These are phyloP conservation scores for Meloidogyne exigua DNA, from an alignment of 1,140 invertebrate genomes.

Conservation along the genomic window DNA sequence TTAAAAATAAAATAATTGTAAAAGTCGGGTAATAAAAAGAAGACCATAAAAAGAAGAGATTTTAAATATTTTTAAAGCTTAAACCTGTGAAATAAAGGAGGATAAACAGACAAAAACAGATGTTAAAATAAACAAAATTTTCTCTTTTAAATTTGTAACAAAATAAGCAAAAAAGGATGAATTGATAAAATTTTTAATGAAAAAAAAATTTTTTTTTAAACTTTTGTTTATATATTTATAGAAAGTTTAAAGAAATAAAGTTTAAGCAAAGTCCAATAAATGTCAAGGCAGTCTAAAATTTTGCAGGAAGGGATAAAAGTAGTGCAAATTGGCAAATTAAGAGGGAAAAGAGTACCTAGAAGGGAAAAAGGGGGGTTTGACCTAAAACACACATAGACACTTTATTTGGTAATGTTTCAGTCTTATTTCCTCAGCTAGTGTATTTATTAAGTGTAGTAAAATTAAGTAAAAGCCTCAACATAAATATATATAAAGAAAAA, in stretches of 20 bases:
- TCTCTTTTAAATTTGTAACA: neutral
- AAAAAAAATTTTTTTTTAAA: too few relatives aligned
- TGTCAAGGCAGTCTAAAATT: neutral
- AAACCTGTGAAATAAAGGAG: neutral
- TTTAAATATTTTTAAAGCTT: neutral
- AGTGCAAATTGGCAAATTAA: slow-evolving; percentile 5
- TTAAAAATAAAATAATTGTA: neutral
- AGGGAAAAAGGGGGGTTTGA: too few relatives aligned
- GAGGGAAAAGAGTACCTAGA: neutral
- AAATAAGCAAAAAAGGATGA: too few relatives aligned
- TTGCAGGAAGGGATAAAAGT: neutral
- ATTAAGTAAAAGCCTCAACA: neutral
- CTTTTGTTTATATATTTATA: too few relatives aligned
- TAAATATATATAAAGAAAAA: neutral
- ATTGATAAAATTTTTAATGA: too few relatives aligned
- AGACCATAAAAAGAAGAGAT: neutral
- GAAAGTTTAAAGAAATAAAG: neutral
- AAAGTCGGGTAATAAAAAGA: neutral
- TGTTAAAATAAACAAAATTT: neutral
- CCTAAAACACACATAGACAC: neutral
- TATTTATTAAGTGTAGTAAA: neutral
- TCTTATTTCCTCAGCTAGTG: neutral
- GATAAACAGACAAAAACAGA: neutral
- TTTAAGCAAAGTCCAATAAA: neutral
- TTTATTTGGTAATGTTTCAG: neutral